A percentile compares a stretch with the other conserved stretches of the same genome.
phyloP scores from a whole-genome alignment of 2,888 invertebrate species.

The Podotricha telesiphe region DNA sequence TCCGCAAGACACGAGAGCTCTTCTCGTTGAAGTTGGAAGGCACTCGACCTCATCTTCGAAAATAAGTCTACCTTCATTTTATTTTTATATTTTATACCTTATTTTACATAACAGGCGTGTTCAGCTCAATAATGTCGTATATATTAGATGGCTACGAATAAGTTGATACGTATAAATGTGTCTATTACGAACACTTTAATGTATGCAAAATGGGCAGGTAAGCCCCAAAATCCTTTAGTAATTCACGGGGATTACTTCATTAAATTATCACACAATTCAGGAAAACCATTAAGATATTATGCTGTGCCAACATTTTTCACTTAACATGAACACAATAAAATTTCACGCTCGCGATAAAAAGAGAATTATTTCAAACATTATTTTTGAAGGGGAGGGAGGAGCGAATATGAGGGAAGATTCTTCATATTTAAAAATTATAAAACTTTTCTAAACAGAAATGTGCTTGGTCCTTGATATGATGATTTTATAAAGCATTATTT shows the following conservation, averaged over 20 bases:
- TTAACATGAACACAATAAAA: conserved; percentile 48
- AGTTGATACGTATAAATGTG: conserved; percentile 33
- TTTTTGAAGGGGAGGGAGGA: conserved; percentile 38
- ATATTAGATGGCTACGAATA: conserved; percentile 32
- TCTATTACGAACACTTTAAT: conserved; percentile 46
- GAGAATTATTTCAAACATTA: conserved; percentile 46
- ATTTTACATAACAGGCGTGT: conserved; percentile 28
- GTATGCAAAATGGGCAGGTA: conserved; percentile 48
- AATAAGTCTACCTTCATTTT: conserved; percentile 43
- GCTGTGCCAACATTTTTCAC: conserved; percentile 49
- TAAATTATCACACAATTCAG: conserved; percentile 50
- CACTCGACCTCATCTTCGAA: conserved; percentile 46
- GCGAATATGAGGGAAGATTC: conserved; percentile 30
- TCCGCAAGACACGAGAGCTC: conserved; percentile 44
- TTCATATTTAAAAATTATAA: conserved; percentile 37
- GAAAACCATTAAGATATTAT: conserved; percentile 50
- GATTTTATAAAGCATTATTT: conserved; percentile 34
- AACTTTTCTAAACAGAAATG: conserved; percentile 26
- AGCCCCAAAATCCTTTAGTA: conserved; percentile 48
- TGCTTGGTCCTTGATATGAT: conserved; percentile 29
- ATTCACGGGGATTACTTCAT: conserved; percentile 47
- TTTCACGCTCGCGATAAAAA: conserved; percentile 47
- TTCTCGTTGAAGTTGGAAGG: conserved; percentile 39
- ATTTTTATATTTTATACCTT: conserved; percentile 38
- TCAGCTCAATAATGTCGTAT: conserved; percentile 36